Base-by-base conservation (phyloP, 2,888 invertebrate genomes). In the Acanthoscelides obtectus region DNA sequence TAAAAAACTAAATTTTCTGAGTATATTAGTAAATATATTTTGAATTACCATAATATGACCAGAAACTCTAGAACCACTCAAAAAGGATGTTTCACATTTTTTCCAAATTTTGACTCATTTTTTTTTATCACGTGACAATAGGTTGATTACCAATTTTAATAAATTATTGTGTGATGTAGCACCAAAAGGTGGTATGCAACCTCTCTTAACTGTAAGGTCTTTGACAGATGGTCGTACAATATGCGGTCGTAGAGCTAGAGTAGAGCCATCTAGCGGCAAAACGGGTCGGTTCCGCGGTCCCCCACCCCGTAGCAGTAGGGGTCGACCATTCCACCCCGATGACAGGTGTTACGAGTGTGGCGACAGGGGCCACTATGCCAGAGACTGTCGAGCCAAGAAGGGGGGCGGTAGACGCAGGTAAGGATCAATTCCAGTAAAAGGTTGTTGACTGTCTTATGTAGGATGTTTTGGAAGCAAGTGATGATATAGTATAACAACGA, bases 271-370 rank as follows among this genome's bases (percentile, higher is more conserved):
- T 1, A 96, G 94, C 81, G 97, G 97, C 21, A 94, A 94, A 83
- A 89, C 92, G 68, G 84, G 86, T 74, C 80, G 84, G 64, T 83
- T 84, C 72, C 82, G 88, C 22, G 87, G 90, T 8, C 90, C 90
- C 8, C 90, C 90, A 0, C 89, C 90, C 0, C 89, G 90, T 0
- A 88, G 91, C 71, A 84, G 88, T 69, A 84, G 88, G 64, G 91
- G 92, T n/a, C 87, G 92, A 69, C 93, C 95, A 21, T 93, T 95
- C 81, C 93, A 96, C 78, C 94, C 95, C 12, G 95, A 96, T 81
- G 97, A 97, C 86, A 92, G 95, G 75, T 97, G 97, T 86, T 97
- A 97, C 83, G 96, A 97, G 83, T 97, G 97, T 86, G 97, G 97
- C 64, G 96, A 95, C 81, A 89, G 95, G 75, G 97, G 97, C 8